These are phyloP conservation scores for Ichneumoninae sp. DNA, from an alignment of 2,888 invertebrate species.

Conservation along the genomic window DNA sequence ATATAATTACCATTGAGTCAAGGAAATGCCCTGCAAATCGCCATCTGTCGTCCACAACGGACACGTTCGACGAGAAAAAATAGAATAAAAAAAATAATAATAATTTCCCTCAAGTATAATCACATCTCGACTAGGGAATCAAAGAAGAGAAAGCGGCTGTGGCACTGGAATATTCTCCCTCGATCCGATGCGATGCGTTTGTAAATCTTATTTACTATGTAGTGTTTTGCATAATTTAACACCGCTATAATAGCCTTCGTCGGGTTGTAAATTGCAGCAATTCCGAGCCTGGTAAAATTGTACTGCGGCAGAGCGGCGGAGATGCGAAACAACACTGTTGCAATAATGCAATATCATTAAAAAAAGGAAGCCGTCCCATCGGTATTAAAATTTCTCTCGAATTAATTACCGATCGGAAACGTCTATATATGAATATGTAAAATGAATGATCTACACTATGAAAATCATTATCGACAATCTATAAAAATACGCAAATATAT, in stretches of 20 bases:
- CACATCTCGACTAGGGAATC: slow-evolving; percentile 52
- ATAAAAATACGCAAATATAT: not conserved
- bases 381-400: not conserved
- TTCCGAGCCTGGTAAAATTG: not conserved
- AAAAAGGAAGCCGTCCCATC: not conserved
- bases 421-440: not conserved
- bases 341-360: not conserved
- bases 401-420: not conserved
- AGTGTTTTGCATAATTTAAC: slow-evolving; percentile 15
- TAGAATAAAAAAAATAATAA: not conserved
- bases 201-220: slow-evolving; percentile 1
- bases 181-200: slow-evolving; percentile 31
- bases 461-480: not conserved
- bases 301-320: not conserved
- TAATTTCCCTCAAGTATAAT: slow-evolving; percentile 43
- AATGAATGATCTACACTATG: no score
- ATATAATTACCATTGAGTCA: slow-evolving; percentile 56
- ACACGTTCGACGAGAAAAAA: slow-evolving; percentile 12
- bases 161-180: slow-evolving; percentile 29
- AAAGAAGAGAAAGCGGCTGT: slow-evolving; percentile 54
- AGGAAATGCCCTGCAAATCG: slow-evolving; percentile 55
- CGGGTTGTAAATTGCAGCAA: slow-evolving; percentile 5
- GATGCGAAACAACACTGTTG: slow-evolving; percentile 2
- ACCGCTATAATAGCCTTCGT: not conserved
- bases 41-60: not conserved